Conservation (phyloP, 2,888 invertebrate species). For the Tetrapedia diversipes region DNA sequence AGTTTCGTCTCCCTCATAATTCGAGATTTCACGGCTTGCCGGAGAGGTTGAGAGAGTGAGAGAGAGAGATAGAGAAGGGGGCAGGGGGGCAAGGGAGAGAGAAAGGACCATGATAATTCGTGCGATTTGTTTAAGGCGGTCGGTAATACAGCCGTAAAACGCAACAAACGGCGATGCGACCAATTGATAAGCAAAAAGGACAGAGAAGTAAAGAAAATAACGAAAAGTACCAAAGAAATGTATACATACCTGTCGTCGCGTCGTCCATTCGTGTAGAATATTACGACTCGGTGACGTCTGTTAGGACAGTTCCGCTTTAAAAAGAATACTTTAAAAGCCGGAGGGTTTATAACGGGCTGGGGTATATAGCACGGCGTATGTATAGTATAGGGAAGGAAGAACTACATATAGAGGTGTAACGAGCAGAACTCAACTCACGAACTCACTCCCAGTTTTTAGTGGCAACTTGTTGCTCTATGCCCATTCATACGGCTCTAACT, state of each 20-base stretch:
- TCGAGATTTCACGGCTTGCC: slow-evolving; percentile 28
- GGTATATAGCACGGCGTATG: slow-evolving; percentile 79
- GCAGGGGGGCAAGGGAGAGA: background rate
- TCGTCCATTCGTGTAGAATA: slow-evolving; percentile 65
- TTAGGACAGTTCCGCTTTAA: slow-evolving; percentile 82
- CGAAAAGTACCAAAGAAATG: slow-evolving; percentile 18
- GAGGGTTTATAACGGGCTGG: slow-evolving; percentile 82
- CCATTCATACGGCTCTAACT: slow-evolving; percentile 83
- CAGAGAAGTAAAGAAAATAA: background rate
- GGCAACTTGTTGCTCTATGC: slow-evolving; percentile 83
- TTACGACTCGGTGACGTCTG: slow-evolving; percentile 79
- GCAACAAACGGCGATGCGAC: background rate
- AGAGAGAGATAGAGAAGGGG: too few relatives aligned
- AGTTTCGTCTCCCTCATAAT: slow-evolving; percentile 39
- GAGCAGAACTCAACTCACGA: slow-evolving; percentile 83
- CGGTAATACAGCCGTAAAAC: slow-evolving; percentile 21
- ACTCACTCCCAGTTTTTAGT: slow-evolving; percentile 83
- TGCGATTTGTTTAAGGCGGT: slow-evolving; percentile 38
- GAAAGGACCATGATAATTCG: background rate
- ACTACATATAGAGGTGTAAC: slow-evolving; percentile 83
- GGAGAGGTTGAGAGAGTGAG: background rate
- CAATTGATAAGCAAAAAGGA: background rate
- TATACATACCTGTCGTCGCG: slow-evolving; percentile 29
- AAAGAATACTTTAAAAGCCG: slow-evolving; percentile 83
- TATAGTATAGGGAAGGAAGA: slow-evolving; percentile 82